Evolutionary conservation across 2,113 vertebrate species (phyloP), one percentile per base, ranked within the genome.

Genomic region (Gymnarchus niloticus): DNA sequence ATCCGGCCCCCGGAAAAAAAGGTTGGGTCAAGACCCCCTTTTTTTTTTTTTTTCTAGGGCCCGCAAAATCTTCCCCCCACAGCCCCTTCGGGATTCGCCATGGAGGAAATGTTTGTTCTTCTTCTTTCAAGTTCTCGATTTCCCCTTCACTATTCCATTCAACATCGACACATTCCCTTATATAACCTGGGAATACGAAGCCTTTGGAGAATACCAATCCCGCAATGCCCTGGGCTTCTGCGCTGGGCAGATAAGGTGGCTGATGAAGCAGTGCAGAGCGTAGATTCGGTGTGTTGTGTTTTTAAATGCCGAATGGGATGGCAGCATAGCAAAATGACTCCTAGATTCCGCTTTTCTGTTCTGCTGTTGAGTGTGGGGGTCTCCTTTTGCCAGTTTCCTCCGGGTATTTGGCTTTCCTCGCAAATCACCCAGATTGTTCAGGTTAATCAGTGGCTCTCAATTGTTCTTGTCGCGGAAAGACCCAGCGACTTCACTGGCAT

Each of bases 21-120:
- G n/a, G n/a, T n/a, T n/a, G n/a, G n/a, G n/a, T n/a, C n/a, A n/a
- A n/a, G n/a, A n/a, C n/a, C n/a, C n/a, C n/a, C n/a, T n/a, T n/a
- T n/a, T n/a, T n/a, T n/a, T n/a, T n/a, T n/a, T n/a, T n/a, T n/a
- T n/a, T n/a, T n/a, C n/a, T n/a, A n/a, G n/a, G n/a, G n/a, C n/a
- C n/a, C n/a, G n/a, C n/a, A n/a, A n/a, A n/a, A n/a, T n/a, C n/a
- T n/a, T n/a, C 76, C 9, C 76, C 87, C 89, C 88, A 86, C 85
- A 56, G 84, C 87, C 86, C 88, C 92, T 89, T 90, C 86, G 88
- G 81, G 82, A 87, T 88, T 91, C 89, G 77, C 80, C 81, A 44
- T 87, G 88, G 90, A 92, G 92, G 77, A 91, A 92, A 91, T 87
- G 87, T 92, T 88, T 89, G 83, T 87, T 46, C 84, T 78, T 37